Conservation (phyloP, 2,888 invertebrate species). For the Agrypnus murinus region DNA sequence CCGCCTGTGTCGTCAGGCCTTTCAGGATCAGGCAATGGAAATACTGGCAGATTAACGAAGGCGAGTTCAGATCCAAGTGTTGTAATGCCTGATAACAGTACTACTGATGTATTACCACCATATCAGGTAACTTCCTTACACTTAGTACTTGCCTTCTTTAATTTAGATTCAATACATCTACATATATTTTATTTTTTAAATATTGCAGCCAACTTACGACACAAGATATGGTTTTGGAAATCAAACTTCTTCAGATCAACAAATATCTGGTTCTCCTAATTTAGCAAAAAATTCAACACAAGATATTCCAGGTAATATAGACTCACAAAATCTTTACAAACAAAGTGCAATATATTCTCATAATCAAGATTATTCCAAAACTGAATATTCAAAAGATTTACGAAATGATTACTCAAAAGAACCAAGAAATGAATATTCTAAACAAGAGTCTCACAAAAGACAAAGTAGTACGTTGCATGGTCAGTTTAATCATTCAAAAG, state of each 20-base stretch:
- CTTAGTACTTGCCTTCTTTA: neutral
- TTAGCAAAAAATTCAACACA: slow-evolving; percentile 63
- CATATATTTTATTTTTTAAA: neutral
- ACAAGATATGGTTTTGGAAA: slow-evolving; percentile 68
- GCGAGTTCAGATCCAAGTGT: slow-evolving; percentile 96
- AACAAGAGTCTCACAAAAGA: slow-evolving; percentile 65
- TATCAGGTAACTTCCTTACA: slow-evolving; percentile 80
- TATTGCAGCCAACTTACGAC: slow-evolving; percentile 67
- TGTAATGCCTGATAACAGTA: slow-evolving; percentile 90
- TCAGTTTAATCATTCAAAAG: slow-evolving; percentile 64
- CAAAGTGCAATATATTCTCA: slow-evolving; percentile 58
- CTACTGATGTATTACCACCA: slow-evolving; percentile 86
- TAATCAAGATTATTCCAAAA: slow-evolving; percentile 56
- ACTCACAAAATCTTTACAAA: slow-evolving; percentile 61
- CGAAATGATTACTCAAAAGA: slow-evolving; percentile 34
- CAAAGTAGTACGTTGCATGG: slow-evolving; percentile 69
- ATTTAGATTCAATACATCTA: neutral
- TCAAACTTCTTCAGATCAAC: slow-evolving; percentile 53
- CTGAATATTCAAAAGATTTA: slow-evolving; percentile 57
- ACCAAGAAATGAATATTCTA: slow-evolving; percentile 28
- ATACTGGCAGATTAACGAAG: slow-evolving; percentile 75
- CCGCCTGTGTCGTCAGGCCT: slow-evolving; percentile 75
- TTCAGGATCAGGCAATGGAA: slow-evolving; percentile 75
- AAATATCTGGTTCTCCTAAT: slow-evolving; percentile 58
- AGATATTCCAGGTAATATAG: slow-evolving; percentile 63